These are phyloP conservation scores for Hippolais icterina DNA, from an alignment of 2,113 vertebrate genomes.

Conservation along the genomic window DNA sequence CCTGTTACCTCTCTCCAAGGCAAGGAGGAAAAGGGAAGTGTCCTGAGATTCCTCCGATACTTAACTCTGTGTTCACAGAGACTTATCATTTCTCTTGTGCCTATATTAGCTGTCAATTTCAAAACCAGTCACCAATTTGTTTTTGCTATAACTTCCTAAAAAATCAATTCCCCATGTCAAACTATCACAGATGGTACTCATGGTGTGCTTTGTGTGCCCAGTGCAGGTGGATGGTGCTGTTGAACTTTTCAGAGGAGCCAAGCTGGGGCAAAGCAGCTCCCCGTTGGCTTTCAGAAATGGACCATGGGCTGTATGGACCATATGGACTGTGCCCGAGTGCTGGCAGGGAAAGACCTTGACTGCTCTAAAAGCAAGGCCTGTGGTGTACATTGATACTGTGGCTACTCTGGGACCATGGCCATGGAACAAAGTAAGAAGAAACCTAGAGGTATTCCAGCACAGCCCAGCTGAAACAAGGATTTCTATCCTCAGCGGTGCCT, in stretches of 20 bases:
- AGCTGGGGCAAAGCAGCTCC: neutral
- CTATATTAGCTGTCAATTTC: too few relatives aligned
- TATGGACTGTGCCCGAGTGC: neutral
- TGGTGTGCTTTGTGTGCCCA: neutral
- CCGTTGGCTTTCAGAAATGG: neutral
- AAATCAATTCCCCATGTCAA: too few relatives aligned
- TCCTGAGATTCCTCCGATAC: too few relatives aligned
- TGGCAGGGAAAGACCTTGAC: accelerated
- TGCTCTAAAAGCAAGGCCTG: neutral
- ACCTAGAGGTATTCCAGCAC: neutral
- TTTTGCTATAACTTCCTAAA: too few relatives aligned
- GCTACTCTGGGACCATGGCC: neutral
- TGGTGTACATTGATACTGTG: accelerated
- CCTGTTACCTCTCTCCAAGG: too few relatives aligned
- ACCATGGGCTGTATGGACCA: accelerated
- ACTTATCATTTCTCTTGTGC: too few relatives aligned
- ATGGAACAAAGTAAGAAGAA: neutral
- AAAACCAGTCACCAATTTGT: too few relatives aligned
- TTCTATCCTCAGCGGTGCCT: neutral
- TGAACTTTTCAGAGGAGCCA: neutral
- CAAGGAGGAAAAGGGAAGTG: too few relatives aligned
- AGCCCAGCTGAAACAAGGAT: neutral
- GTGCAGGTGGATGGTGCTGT: neutral
- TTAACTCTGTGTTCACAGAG: too few relatives aligned
- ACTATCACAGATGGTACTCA: too few relatives aligned